These are phyloP conservation scores for Crotalus tigris DNA, from an alignment of 2,113 vertebrate genomes.

Conservation along the genomic window DNA sequence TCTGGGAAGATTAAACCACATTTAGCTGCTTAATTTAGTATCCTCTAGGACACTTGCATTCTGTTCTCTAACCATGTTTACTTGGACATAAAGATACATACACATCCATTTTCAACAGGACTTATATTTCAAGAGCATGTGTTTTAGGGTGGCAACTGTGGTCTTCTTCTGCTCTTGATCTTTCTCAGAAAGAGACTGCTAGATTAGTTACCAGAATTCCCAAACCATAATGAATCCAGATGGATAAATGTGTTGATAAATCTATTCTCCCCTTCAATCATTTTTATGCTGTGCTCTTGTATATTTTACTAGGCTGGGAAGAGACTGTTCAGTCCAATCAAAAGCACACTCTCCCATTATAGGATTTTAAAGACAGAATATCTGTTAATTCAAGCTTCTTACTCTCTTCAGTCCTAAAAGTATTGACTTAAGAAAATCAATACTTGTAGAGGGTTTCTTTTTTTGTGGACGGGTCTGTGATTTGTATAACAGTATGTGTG, in stretches of 20 bases:
- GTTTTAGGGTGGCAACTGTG: background rate
- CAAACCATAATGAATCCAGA: background rate
- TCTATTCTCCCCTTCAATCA: background rate
- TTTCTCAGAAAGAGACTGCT: background rate
- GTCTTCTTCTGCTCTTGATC: background rate
- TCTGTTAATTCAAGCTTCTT: background rate
- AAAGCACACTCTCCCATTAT: background rate
- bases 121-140: background rate
- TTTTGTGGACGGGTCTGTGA: background rate
- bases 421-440: background rate
- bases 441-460: background rate
- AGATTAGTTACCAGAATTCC: background rate
- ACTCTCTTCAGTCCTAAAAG: background rate
- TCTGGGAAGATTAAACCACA: slow-evolving; percentile 58
- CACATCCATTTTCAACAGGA: background rate
- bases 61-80: slow-evolving; percentile 1
- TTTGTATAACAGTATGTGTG: background rate
- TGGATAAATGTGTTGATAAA: background rate
- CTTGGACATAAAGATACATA: background rate
- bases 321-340: background rate
- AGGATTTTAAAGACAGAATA: background rate
- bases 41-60: slow-evolving; percentile 21
- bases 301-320: background rate
- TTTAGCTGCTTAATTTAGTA: slow-evolving; percentile 66
- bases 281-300: background rate